These are phyloP conservation scores for Protosalanx chinensis DNA, from an alignment of 2,797 vertebrate species.

Conservation along the genomic window DNA sequence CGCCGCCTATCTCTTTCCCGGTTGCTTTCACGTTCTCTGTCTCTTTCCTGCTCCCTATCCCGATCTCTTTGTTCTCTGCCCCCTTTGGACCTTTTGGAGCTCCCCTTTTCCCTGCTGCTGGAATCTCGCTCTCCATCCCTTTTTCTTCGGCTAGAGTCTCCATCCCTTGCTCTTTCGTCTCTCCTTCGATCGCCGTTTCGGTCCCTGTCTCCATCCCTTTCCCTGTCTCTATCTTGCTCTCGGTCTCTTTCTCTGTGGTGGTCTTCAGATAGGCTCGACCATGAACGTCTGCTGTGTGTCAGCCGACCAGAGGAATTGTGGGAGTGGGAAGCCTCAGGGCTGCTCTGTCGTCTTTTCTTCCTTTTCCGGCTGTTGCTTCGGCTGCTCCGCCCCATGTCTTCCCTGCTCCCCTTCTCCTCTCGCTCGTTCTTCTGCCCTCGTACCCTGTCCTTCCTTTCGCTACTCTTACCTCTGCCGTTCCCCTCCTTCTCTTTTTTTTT, in stretches of 20 bases:
- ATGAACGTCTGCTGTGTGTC: constrained; percentile 63
- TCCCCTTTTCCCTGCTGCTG: constrained; percentile 55
- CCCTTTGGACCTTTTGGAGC: constrained; percentile 67
- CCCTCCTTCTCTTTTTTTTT: constrained; percentile 62
- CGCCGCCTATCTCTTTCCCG: constrained; percentile 60
- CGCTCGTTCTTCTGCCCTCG: constrained; percentile 37
- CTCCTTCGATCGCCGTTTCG: constrained; percentile 67
- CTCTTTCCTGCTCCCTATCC: constrained; percentile 65
- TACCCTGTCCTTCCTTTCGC: constrained; percentile 46
- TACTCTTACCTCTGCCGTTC: constrained; percentile 36
- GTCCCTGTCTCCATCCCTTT: constrained; percentile 58
- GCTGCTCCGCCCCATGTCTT: constrained; percentile 50
- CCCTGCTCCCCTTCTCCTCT: constrained; percentile 48
- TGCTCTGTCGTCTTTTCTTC: constrained; percentile 62
- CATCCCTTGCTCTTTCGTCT: constrained; percentile 52
- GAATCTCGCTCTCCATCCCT: constrained; percentile 45
- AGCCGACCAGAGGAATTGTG: constrained; percentile 67
- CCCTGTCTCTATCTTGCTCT: constrained; percentile 49
- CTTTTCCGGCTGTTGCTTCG: constrained; percentile 70
- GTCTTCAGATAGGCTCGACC: constrained; percentile 71
- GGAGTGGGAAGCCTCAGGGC: constrained; percentile 63
- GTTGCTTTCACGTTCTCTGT: constrained; percentile 61
- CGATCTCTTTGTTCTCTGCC: constrained; percentile 66
- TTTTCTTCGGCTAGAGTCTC: constrained; percentile 65
- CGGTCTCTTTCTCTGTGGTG: constrained; percentile 41